phyloP scores from a whole-genome alignment of 64 coral and sea anemone species.

The Hydrozoanthus tunicans region DNA sequence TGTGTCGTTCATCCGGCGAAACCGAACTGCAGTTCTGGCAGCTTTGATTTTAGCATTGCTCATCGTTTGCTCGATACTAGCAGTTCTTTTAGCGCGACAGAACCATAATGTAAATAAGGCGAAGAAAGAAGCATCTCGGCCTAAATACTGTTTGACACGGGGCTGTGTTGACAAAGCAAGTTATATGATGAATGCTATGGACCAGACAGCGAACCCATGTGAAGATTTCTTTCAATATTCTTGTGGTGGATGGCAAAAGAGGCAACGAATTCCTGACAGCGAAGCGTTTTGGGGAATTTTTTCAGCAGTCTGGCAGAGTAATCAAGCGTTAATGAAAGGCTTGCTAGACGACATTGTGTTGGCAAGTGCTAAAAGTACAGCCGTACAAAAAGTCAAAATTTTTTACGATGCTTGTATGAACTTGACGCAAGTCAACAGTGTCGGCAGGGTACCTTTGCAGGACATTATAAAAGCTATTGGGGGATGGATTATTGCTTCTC shows the following conservation, averaged over 20 bases:
- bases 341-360: slow-evolving; percentile 32
- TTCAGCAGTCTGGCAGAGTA: slow-evolving; percentile 66
- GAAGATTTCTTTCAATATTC: slow-evolving; percentile 87
- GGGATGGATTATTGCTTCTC: slow-evolving; percentile 58
- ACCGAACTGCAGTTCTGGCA: slow-evolving; percentile 45
- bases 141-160: slow-evolving; percentile 51
- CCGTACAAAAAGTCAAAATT: slow-evolving; percentile 54
- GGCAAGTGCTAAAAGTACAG: not conserved
- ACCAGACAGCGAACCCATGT: slow-evolving; percentile 63
- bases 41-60: slow-evolving; percentile 47
- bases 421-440: slow-evolving; percentile 61
- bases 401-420: slow-evolving; percentile 94
- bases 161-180: slow-evolving; percentile 69
- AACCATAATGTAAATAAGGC: not conserved
- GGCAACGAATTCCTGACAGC: slow-evolving; percentile 75
- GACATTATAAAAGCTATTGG: slow-evolving; percentile 70
- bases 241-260: slow-evolving; percentile 84
- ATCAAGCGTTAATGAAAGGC: slow-evolving; percentile 63
- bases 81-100: slow-evolving; percentile 51
- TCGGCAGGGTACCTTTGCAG: slow-evolving; percentile 50
- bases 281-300: slow-evolving; percentile 90
- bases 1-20: slow-evolving; percentile 31
- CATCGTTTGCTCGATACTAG: slow-evolving; percentile 44
- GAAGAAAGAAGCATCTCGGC: not conserved
- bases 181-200: slow-evolving; percentile 77